Evolutionary conservation across 2,113 vertebrate species (phyloP).

Genomic region (Cephalopterus ornatus): DNA sequence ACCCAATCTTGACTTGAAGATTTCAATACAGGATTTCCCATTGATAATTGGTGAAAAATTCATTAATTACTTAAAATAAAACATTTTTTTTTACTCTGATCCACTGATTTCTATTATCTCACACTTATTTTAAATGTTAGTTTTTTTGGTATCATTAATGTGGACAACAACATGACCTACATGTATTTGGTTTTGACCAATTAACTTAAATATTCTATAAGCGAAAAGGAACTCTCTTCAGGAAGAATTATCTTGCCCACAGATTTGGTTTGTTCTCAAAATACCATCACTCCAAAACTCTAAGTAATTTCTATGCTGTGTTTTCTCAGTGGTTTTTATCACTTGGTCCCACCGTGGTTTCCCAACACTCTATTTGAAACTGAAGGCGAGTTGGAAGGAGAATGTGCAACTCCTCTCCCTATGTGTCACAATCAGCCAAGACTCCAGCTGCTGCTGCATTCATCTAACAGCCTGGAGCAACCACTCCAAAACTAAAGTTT

Average conservation of each 20-base stretch:
- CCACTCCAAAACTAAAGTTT: background rate
- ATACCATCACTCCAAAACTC: background rate
- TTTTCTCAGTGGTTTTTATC: background rate
- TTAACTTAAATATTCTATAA: background rate
- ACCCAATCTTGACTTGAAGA: background rate
- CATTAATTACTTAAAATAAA: background rate
- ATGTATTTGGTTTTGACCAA: background rate
- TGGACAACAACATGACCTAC: background rate
- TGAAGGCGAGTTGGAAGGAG: background rate
- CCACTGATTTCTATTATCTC: background rate
- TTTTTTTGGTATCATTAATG: background rate
- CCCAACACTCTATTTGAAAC: background rate
- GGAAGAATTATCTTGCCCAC: background rate
- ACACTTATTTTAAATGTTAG: background rate
- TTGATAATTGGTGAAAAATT: background rate
- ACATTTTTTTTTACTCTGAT: background rate
- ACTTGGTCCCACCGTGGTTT: background rate
- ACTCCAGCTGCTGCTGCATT: background rate
- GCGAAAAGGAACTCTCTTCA: fast-evolving
- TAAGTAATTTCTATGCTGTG: background rate
- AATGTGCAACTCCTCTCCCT: background rate
- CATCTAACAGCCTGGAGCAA: background rate
- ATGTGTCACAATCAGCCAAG: fast-evolving
- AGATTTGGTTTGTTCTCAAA: background rate
- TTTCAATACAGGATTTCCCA: background rate